Evolutionary conservation across 2,797 vertebrate genomes (phyloP).

Genomic region (Cossypha niveicapilla): DNA sequence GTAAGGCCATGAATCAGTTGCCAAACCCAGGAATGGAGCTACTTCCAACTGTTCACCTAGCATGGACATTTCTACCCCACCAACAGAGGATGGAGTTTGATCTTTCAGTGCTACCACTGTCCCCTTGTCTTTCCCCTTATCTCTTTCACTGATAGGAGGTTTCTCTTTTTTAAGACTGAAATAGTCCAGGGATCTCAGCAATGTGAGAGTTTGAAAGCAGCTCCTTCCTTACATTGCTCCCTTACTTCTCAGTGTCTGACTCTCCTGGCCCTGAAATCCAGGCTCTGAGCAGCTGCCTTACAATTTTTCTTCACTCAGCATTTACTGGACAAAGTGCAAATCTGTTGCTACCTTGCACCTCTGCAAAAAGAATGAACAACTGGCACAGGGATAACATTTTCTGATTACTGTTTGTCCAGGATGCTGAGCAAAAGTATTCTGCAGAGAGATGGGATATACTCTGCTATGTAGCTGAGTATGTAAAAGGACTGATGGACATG

Average conservation of each 20-base stretch:
- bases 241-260: not conserved
- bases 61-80: not conserved
- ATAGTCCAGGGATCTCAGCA: not conserved
- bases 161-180: not conserved
- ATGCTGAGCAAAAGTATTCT: not conserved
- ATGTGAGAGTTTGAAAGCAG: not conserved
- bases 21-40: not conserved
- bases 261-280: not conserved
- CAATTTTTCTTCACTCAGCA: not conserved
- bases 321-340: not conserved
- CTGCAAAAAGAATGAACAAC: not conserved
- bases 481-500: not conserved
- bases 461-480: not conserved
- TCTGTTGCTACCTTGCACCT: not conserved
- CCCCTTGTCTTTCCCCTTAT: not conserved
- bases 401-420: not conserved
- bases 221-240: not conserved
- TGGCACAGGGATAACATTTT: not conserved
- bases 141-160: not conserved
- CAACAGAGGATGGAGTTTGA: not conserved
- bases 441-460: not conserved
- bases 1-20: not conserved
- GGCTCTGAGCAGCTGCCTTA: not conserved
- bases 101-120: not conserved
- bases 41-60: fast-evolving